Evolutionary conservation across 2,797 vertebrate species (phyloP).

Genomic region (Phrynocephalus guinanensis): DNA sequence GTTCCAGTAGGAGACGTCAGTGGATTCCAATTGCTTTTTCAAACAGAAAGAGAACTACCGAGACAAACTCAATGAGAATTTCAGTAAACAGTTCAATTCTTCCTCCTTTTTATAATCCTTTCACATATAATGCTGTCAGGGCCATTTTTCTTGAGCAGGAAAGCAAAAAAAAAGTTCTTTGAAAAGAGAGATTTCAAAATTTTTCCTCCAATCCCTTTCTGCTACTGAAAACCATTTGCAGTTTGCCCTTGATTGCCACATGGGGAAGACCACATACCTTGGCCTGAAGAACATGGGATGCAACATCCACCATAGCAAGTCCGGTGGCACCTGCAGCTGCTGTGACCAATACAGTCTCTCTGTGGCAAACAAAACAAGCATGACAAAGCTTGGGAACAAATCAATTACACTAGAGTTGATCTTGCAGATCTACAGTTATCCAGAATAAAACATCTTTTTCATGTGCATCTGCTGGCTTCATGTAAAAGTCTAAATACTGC

Average conservation of each 20-base stretch:
- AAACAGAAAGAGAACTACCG: background rate
- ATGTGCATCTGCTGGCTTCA: background rate
- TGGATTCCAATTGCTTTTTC: background rate
- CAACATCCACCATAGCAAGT: constrained; percentile 68
- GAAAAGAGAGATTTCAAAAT: no score
- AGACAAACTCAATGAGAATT: background rate
- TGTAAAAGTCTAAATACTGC: background rate
- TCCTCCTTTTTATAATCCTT: background rate
- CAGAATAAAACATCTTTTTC: no score
- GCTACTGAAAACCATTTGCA: background rate
- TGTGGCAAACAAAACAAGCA: constrained; percentile 42
- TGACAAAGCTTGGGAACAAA: background rate
- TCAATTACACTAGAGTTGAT: background rate
- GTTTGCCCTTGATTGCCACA: background rate
- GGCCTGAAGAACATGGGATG: constrained; percentile 63
- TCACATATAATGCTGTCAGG: background rate
- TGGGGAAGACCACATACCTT: constrained; percentile 58
- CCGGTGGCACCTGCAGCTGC: constrained; percentile 73
- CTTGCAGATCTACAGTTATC: no score
- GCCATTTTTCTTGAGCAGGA: background rate
- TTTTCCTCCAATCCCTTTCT: background rate
- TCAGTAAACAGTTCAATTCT: background rate
- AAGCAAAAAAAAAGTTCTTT: background rate
- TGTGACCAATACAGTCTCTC: constrained; percentile 71
- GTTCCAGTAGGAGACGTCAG: no score